A percentile compares a stretch with the other conserved stretches of the same genome.
Evolutionary conservation across 2,797 vertebrate genomes (phyloP).

Genomic region (Enteromius trimaculatus): DNA sequence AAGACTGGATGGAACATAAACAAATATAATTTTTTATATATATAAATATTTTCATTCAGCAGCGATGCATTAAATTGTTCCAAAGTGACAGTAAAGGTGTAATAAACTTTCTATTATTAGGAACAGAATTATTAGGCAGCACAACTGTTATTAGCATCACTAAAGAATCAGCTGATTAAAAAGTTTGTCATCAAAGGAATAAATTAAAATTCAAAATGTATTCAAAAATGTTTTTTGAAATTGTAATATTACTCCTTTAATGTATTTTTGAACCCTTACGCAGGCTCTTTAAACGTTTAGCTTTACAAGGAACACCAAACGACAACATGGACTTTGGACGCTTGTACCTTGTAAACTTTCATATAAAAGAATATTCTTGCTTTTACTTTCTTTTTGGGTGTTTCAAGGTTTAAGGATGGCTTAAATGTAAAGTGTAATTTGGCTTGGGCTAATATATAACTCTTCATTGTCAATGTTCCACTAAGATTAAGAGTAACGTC

Average conservation of each 20-base stretch:
- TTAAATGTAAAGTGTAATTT: not conserved
- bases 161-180: not conserved
- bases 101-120: not conserved
- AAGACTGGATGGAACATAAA: not conserved
- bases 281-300: not conserved
- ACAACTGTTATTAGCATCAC: not conserved
- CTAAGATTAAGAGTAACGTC: conserved; percentile 53
- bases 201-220: not conserved
- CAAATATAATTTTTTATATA: not conserved
- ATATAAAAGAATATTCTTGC: not conserved
- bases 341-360: not conserved
- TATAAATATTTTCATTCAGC: not conserved
- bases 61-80: not conserved
- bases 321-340: not conserved
- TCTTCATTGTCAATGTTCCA: conserved; percentile 38
- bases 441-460: not conserved
- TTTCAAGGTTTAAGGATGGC: not conserved
- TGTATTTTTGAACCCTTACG: not conserved
- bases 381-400: conserved; percentile 5
- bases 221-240: not conserved
- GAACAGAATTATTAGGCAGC: not conserved
- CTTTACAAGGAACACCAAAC: not conserved
- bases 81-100: not conserved
- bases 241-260: not conserved
- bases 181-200: not conserved